Conservation (phyloP, 2,888 invertebrate species). For the Macrophya alboannulata region DNA sequence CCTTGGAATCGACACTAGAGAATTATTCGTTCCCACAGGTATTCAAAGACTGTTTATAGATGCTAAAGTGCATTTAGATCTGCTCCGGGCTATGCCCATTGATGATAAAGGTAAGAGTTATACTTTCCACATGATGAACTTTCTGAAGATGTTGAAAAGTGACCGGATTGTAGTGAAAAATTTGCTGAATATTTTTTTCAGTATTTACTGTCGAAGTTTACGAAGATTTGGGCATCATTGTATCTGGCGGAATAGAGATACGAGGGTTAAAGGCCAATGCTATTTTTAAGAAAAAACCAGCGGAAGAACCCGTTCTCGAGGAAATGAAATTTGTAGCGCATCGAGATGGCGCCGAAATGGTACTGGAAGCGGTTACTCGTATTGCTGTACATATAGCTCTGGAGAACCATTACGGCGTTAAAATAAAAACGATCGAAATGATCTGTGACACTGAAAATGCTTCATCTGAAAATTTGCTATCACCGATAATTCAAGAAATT, state of each 20-base stretch:
- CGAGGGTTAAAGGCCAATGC: slow-evolving; percentile 89
- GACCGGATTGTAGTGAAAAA: not conserved
- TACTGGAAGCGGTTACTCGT: slow-evolving; percentile 68
- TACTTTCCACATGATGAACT: not conserved
- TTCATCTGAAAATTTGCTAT: slow-evolving; percentile 15
- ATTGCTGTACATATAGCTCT: slow-evolving; percentile 36
- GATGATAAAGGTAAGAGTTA: not conserved
- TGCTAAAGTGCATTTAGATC: slow-evolving; percentile 67
- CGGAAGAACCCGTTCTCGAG: slow-evolving; percentile 90
- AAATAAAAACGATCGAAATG: slow-evolving; percentile 10
- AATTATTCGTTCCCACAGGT: slow-evolving; percentile 80
- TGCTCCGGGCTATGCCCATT: not conserved
- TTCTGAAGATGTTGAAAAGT: not conserved
- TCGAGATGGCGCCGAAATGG: slow-evolving; percentile 76
- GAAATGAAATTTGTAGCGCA: slow-evolving; percentile 89
- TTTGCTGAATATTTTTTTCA: slow-evolving; percentile 56
- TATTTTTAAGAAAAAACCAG: slow-evolving; percentile 86
- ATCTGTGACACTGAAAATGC: not conserved
- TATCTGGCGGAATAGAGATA: slow-evolving; percentile 90
- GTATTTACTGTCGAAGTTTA: slow-evolving; percentile 85
- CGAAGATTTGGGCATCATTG: slow-evolving; percentile 86
- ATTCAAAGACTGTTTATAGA: slow-evolving; percentile 79
- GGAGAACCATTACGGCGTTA: slow-evolving; percentile 10
- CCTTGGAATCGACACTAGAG: slow-evolving; percentile 71
- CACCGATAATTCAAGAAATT: slow-evolving; percentile 21